Evolutionary conservation across 1,140 invertebrate genomes (phyloP).

Genomic region (Pomacea maculata): DNA sequence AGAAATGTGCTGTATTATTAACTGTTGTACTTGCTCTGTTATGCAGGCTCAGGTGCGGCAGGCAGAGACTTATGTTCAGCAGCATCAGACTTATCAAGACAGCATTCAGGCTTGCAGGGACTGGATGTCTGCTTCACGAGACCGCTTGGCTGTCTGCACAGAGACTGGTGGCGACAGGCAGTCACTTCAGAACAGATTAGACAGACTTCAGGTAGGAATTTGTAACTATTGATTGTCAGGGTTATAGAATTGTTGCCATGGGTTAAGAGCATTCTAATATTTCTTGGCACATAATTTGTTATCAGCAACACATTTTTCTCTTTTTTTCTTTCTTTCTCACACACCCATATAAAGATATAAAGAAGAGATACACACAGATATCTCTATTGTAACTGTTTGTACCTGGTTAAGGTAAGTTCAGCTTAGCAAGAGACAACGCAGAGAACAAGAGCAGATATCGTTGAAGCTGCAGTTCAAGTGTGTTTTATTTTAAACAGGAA

Average conservation of each 20-base stretch:
- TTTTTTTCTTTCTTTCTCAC: background rate
- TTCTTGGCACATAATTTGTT: background rate
- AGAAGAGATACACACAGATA: too few relatives aligned
- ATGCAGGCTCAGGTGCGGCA: conserved; percentile 73
- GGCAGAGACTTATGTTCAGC: conserved; percentile 84
- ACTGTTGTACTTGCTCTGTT: too few relatives aligned
- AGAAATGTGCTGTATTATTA: too few relatives aligned
- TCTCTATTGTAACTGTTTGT: too few relatives aligned
- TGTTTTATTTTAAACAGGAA: too few relatives aligned
- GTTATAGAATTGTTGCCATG: background rate
- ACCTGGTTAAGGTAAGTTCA: too few relatives aligned
- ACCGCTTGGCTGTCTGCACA: conserved; percentile 89
- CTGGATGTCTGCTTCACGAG: conserved; percentile 78
- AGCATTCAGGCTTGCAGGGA: conserved; percentile 51
- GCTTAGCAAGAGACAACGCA: too few relatives aligned
- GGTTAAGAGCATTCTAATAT: background rate
- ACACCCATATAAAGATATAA: background rate
- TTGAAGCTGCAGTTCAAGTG: too few relatives aligned
- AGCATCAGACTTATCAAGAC: conserved; percentile 72
- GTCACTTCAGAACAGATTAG: conserved; percentile 88
- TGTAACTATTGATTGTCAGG: background rate
- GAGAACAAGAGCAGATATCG: too few relatives aligned
- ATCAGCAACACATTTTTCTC: background rate
- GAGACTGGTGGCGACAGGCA: conserved; percentile 89
- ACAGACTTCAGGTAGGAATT: conserved; percentile 73